Conservation (phyloP, 2,888 invertebrate genomes). For the Lasiommata megera region DNA sequence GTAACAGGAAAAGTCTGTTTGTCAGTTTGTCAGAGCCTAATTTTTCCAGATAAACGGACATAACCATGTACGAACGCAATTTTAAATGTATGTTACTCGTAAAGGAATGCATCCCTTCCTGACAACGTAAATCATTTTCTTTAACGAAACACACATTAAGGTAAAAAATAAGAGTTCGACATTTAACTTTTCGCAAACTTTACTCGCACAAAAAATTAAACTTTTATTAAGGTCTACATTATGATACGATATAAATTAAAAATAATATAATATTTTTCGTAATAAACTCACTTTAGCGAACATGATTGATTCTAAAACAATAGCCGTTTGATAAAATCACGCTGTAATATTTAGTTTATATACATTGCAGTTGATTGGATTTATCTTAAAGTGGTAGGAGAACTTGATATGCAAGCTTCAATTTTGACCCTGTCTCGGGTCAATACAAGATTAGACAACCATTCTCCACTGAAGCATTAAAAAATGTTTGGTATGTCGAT, state of each 20-base stretch:
- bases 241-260: slow-evolving; percentile 7
- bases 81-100: too few species aligned
- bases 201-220: neutral
- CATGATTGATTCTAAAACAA: slow-evolving; percentile 50
- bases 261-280: neutral
- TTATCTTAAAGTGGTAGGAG: slow-evolving; percentile 15
- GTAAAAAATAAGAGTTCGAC: too few species aligned
- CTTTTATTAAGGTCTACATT: neutral
- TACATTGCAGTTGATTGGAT: slow-evolving; percentile 27
- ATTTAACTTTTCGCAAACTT: too few species aligned
- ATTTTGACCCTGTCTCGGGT: slow-evolving; percentile 23
- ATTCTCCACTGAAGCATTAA: neutral
- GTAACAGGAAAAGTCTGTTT: too few species aligned
- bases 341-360: slow-evolving; percentile 45
- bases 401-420: slow-evolving; percentile 11
- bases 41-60: too few species aligned
- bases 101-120: too few species aligned
- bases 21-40: too few species aligned
- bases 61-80: too few species aligned
- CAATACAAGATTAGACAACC: neutral
- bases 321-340: slow-evolving; percentile 17
- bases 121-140: too few species aligned
- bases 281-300: slow-evolving; percentile 70
- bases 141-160: too few species aligned
- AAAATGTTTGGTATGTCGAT: neutral